Base-by-base conservation (phyloP, 2,888 invertebrate genomes). In the Cephus nigrinus region DNA sequence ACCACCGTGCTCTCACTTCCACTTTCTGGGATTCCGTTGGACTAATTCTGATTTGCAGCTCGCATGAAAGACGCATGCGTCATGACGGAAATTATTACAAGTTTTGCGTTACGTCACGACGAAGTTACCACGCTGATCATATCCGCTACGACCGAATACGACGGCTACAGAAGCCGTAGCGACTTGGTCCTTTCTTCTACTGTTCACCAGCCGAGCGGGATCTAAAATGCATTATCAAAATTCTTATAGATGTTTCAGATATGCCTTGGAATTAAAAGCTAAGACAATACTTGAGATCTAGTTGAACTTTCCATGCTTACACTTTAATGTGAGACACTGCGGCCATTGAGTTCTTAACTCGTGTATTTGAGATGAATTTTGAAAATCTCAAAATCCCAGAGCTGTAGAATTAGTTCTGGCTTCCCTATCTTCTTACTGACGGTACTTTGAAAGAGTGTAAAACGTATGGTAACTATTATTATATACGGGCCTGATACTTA, bases 11-110 rank as follows among this genome's bases (percentile, higher is more conserved):
- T 72, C 82, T 79, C 86, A 84, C 85, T 87, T 86, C 83, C 85
- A 84, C 87, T 87, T 84, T 85, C 85, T 83, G 86, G 86, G 86
- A 89, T 89, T 90, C 87, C 89, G 90, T 90, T 90, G 88, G 83
- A 89, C 89, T 90, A 88, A 89, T 87, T 89, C 86, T 84, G 88
- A 89, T 88, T 88, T 88, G 87, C 85, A 84, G 73, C 35, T 69
- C 77, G 15, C 76, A 78, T 72, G 40, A 79, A 85, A 86, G 84
- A 86, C 90, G 90, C 90, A 89, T 89, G 90, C 90, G 90, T 87
- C 86, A 86, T 85, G 77, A 73, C 76, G 76, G 76, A 76, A 76
- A 76, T 76, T 76, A 78, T 78, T 73, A 69, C 68, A 34, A 76
- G 78, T 36, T 72, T 76, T 76, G 35, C 74, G 71, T 78, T 78